Percentiles rank a stretch among this genome's conserved stretches.
phyloP scores from a whole-genome alignment of 2,888 invertebrate species.

The Apotomis capreana region DNA sequence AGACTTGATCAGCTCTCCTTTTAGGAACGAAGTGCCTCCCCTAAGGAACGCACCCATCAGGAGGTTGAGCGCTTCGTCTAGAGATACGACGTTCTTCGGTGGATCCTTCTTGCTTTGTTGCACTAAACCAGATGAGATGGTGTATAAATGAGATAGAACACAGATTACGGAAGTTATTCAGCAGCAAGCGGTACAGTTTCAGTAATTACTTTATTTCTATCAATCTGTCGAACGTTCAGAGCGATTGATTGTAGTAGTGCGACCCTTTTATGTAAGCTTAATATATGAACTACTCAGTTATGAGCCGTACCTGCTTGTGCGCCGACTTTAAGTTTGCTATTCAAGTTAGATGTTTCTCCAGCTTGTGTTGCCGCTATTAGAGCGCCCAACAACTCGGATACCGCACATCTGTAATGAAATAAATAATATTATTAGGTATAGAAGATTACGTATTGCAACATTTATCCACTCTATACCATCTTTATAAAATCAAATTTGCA shows the following conservation, averaged over 20 bases:
- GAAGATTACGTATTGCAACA: no score
- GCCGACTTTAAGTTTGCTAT: conserved; percentile 69
- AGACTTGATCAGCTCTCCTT: conserved; percentile 98
- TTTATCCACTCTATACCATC: no score
- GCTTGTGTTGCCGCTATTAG: conserved; percentile 93
- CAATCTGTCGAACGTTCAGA: no score
- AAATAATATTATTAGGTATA: background rate
- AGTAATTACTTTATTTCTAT: no score
- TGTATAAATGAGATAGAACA: no score
- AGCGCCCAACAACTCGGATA: conserved; percentile 95
- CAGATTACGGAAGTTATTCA: no score
- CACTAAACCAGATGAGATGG: conserved; percentile 61
- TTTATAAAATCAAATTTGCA: no score
- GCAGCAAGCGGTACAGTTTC: no score
- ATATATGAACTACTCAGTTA: background rate
- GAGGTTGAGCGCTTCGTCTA: conserved; percentile 96
- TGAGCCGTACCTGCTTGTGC: conserved; percentile 63
- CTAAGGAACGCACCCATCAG: conserved; percentile 96
- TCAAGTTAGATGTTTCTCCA: conserved; percentile 77
- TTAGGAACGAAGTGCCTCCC: conserved; percentile 96
- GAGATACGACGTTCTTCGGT: conserved; percentile 86
- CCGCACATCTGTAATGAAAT: conserved; percentile 85
- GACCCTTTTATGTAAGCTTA: background rate
- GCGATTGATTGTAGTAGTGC: no score
- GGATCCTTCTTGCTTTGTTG: conserved; percentile 86